Evolutionary conservation across 2,113 vertebrate genomes (phyloP), one percentile per base, ranked within the genome.

Genomic region (Tupaia chinensis): DNA sequence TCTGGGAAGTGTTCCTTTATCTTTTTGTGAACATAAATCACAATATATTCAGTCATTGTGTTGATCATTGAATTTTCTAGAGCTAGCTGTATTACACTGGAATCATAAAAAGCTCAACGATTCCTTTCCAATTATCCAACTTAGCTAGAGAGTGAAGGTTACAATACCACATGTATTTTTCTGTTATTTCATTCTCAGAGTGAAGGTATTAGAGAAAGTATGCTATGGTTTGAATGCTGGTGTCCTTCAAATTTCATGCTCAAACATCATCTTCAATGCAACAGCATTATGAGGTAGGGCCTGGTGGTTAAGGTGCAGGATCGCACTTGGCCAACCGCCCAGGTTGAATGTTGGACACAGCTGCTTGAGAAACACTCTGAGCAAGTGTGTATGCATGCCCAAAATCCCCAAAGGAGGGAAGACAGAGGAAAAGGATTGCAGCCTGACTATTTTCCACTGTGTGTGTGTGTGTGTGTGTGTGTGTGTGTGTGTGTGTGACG

Each of bases 91-190:
- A 44, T 88, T 86, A 44, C n/a, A 1, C 54, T 78, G 78, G n/a
- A 27, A 53, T 94, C 81, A 93, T 92, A 84, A 91, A 94, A 60
- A 70, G 10, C 27, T 87, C 73, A n/a, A 58, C 89, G 89, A 65
- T 91, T 95, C 78, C 82, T 93, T 91, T 15, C 60, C 73, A 13
- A 54, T 29, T 60, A 11, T 63, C n/a, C 56, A 61, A 73, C 29
- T 88, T 56, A 72, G 70, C 16, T 70, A n/a, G 53, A 54, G 32
- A 81, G 29, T 94, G 65, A 86, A 89, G 27, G 14, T 80, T 69
- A 66, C 7, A 56, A 23, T 56, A 44, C 15, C 20, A 23, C 15
- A 11, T 12, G 32, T 12, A 56, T 29, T 61, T 96, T 92, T 82
- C 63, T 91, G 56, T 8, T 66, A 61, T 91, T 76, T 92, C 25